Evolutionary conservation across 2,113 vertebrate species (phyloP), one percentile per base, ranked within the genome.

Genomic region (Cephalopholis sonnerati): DNA sequence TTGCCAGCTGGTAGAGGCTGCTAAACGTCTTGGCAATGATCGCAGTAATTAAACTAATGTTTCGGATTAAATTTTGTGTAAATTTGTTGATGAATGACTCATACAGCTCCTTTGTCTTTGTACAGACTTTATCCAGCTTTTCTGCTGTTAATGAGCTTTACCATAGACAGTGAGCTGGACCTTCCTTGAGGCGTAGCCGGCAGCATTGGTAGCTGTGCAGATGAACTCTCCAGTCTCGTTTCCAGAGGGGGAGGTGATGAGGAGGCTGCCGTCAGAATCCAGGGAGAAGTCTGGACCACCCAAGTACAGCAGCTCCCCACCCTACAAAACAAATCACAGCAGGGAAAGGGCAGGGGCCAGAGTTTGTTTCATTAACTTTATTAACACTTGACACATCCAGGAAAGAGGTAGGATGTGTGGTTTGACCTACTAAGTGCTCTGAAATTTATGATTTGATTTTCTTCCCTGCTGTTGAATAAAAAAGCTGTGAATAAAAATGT

Each of bases 81-180:
- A 7, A 27, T 5, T 18, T 66, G 20, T n/a, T 73, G 1, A 25
- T 0, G 0, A 58, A 48, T n/a, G 27, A 25, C 48, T 2, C 10
- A 11, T n/a, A 53, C 29, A 20, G 25, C 36, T 32, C 1, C 15
- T 32, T 54, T 46, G 9, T 2, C 29, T 65, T 25, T 41, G 0
- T 24, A 3, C 12, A 50, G 20, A 82, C 11, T 74, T 24, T 2
- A 8, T 59, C 0, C 2, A 64, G 36, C 12, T 0, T 66, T 54
- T 16, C 50, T 13, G 32, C 7, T 25, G 11, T n/a, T 59, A 25
- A 54, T 50, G 44, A 61, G 51, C 46, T 85, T 91, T 95, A 99
- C 98, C 97, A 13, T 99, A 99, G 87, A 99, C 97, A 0, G 97
- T 99, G 74, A 99, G 96, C 79, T 99, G 98, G 62, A 99, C 97